These are phyloP conservation scores for Poecile montanus DNA, from an alignment of 2,797 vertebrate genomes.

Conservation along the genomic window DNA sequence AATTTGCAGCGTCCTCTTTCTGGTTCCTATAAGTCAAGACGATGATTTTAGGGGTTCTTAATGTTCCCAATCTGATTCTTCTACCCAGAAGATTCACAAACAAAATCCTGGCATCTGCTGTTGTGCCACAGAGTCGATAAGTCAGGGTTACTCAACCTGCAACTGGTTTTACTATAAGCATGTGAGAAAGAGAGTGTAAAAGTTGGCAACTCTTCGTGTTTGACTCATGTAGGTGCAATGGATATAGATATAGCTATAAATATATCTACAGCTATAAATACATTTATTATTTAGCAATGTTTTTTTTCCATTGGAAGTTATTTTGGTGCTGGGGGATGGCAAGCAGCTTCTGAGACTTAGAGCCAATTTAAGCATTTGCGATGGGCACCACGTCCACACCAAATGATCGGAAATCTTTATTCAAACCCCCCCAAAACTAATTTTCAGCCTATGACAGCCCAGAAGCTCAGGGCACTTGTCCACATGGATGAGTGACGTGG, in stretches of 20 bases:
- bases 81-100: neutral
- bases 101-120: neutral
- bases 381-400: neutral
- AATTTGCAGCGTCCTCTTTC: neutral
- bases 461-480: neutral
- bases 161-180: neutral
- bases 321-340: neutral
- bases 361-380: neutral
- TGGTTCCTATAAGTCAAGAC: neutral
- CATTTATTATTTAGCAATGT: neutral
- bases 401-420: neutral
- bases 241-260: neutral
- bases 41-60: neutral
- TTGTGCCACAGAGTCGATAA: neutral
- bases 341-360: neutral
- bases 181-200: accelerated
- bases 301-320: neutral
- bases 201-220: neutral
- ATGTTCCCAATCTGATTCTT: neutral
- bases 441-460: neutral
- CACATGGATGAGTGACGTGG: neutral
- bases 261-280: neutral
- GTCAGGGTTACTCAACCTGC: neutral
- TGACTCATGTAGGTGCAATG: neutral
- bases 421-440: neutral